Evolutionary conservation across 2,113 vertebrate species (phyloP).

Genomic region (Callithrix jacchus): DNA sequence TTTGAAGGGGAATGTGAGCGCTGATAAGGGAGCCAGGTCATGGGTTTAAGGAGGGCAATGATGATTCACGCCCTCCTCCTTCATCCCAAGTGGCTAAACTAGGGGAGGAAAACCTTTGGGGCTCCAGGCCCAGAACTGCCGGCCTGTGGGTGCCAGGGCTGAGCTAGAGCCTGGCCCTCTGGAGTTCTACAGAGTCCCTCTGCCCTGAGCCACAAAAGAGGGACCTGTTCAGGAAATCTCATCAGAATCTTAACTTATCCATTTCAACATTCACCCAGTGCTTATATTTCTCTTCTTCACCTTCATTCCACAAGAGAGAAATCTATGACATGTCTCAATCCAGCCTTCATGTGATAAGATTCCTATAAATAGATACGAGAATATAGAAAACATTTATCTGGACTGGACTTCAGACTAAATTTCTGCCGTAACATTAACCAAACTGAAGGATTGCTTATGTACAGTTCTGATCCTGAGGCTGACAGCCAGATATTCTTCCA

Average conservation of each 20-base stretch:
- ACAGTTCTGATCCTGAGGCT: background rate
- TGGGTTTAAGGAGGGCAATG: background rate
- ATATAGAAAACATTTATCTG: background rate
- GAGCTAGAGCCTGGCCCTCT: background rate
- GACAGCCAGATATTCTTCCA: background rate
- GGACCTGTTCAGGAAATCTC: background rate
- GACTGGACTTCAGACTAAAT: background rate
- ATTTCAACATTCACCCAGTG: background rate
- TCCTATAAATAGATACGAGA: background rate
- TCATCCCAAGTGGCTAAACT: background rate
- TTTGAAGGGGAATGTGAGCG: background rate
- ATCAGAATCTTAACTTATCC: background rate
- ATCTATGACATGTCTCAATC: background rate
- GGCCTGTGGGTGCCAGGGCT: background rate
- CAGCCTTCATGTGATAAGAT: background rate
- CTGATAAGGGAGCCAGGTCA: background rate
- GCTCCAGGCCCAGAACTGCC: background rate
- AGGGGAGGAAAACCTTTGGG: background rate
- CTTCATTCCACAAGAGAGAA: background rate
- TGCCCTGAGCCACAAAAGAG: background rate
- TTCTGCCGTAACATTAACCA: background rate
- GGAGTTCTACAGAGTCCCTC: background rate
- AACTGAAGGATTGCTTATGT: background rate
- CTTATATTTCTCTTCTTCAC: background rate
- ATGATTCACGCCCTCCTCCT: background rate